phyloP scores from a whole-genome alignment of 64 coral and sea anemone species.

The Actinia tenebrosa region DNA sequence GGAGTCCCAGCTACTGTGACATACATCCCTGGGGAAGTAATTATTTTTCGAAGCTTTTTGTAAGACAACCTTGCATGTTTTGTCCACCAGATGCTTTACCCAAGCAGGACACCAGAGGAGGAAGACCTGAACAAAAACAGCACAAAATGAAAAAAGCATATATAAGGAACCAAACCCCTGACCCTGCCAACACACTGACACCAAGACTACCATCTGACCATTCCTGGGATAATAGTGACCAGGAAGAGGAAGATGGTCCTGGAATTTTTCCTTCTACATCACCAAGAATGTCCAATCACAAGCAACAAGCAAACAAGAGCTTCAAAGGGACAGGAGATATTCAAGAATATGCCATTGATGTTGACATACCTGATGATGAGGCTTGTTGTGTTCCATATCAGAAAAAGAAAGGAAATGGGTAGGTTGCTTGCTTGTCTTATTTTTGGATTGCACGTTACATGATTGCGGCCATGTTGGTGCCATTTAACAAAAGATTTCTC shows the following conservation, averaged over 20 bases:
- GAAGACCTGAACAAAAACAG: constrained; percentile 1
- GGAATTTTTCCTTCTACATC: neutral
- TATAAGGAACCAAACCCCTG: constrained; percentile 28
- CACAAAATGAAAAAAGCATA: constrained; percentile 57
- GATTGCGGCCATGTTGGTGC: no score
- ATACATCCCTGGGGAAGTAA: no score
- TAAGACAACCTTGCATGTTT: neutral
- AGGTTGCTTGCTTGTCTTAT: neutral
- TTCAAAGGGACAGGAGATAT: neutral
- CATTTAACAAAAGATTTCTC: no score
- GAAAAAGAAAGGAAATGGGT: constrained; percentile 13
- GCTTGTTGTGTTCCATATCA: constrained; percentile 21
- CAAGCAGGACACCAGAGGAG: constrained; percentile 11
- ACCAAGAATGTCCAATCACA: neutral
- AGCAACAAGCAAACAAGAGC: neutral
- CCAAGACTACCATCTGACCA: neutral
- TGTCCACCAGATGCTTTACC: constrained; percentile 17
- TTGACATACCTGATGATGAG: constrained; percentile 1
- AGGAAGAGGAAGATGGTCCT: neutral
- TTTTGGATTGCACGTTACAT: no score
- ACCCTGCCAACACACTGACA: neutral
- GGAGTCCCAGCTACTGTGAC: no score
- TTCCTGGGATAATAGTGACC: constrained; percentile 73
- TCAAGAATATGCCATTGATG: neutral
- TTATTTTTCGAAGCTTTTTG: no score